Base-by-base conservation (phyloP, 2,888 invertebrate genomes). In the Monopis laevigella region DNA sequence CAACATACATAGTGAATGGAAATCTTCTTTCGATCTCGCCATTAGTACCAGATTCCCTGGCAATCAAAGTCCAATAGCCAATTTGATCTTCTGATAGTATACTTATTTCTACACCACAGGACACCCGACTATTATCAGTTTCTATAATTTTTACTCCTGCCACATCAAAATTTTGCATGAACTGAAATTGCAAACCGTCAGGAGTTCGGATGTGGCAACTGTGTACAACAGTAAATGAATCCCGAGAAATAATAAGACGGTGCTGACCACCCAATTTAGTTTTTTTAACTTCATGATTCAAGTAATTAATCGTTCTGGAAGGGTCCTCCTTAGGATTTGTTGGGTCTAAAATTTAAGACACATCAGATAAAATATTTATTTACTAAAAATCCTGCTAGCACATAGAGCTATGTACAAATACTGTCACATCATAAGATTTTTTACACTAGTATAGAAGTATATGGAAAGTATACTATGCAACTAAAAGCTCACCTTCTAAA, bases 61-160 rank as follows among this genome's bases (percentile, higher is more conserved):
- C 57, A 3, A 70, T 58, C 11, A 75, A 53, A n/a, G 51, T 56
- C 73, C 74, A 75, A 18, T 59, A 51, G 5, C 75, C 75, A 3
- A 66, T 43, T 39, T 52, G 45, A 5, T 61, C 54, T 42, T 61
- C 58, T 1, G 57, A 50, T 16, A 45, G 16, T 1, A 71, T 54
- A 8, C 45, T 48, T 1, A 75, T 36, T 2, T 35, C 43, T 2
- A 73, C 48, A 1, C 65, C 66, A 42, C 75, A 74, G 16, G 58
- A 56, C 14, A 59, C 47, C 2, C 46, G 42, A 10, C 17, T 8
- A 18, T 48, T 53, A 21, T 51, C 26, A 17, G 48, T 52, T 24
- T 51, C 28, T 5, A 66, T 39, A 10, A 55, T 48, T 48, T 61
- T 50, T 2, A 71, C 46, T 19, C 60, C 60, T 2, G 55, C 27